These are phyloP conservation scores for Hozukius guyotensis DNA, from an alignment of 2,797 vertebrate genomes.

Conservation along the genomic window DNA sequence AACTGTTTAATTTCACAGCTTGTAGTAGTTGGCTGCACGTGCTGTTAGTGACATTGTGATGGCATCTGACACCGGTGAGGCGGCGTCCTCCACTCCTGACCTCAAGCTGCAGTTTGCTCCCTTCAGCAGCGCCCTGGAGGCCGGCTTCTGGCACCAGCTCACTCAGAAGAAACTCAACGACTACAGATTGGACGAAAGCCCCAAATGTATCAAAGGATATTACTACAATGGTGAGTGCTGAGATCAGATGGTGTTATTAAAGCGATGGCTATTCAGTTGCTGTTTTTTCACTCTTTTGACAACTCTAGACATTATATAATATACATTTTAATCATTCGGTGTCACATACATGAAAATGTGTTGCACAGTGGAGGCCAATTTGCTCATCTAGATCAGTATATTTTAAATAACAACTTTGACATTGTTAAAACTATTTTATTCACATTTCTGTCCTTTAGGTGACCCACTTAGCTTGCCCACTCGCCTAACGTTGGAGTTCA, in stretches of 20 bases:
- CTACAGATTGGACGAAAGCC: constrained; percentile 92
- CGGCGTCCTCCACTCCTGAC: constrained; percentile 44
- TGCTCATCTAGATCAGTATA: background rate
- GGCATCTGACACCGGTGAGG: constrained; percentile 74
- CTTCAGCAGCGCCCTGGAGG: constrained; percentile 94
- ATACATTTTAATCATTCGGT: background rate
- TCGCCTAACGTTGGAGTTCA: constrained; percentile 95
- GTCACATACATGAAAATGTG: background rate
- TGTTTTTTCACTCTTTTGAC: background rate
- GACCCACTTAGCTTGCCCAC: constrained; percentile 93
- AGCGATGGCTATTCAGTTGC: background rate
- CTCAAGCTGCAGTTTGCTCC: constrained; percentile 93
- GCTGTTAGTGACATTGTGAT: constrained; percentile 64
- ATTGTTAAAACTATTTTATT: background rate
- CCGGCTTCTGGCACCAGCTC: constrained; percentile 97
- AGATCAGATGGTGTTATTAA: background rate
- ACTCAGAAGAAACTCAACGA: constrained; percentile 96
- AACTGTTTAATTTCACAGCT: constrained; percentile 38
- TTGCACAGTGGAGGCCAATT: background rate
- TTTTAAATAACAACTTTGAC: background rate
- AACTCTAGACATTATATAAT: background rate
- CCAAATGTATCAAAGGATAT: constrained; percentile 92
- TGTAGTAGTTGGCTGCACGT: constrained; percentile 2
- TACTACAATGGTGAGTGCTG: constrained; percentile 92
- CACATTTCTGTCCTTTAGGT: constrained; percentile 70